Base-by-base conservation (phyloP, 2,888 invertebrate genomes). In the Busseola fusca region DNA sequence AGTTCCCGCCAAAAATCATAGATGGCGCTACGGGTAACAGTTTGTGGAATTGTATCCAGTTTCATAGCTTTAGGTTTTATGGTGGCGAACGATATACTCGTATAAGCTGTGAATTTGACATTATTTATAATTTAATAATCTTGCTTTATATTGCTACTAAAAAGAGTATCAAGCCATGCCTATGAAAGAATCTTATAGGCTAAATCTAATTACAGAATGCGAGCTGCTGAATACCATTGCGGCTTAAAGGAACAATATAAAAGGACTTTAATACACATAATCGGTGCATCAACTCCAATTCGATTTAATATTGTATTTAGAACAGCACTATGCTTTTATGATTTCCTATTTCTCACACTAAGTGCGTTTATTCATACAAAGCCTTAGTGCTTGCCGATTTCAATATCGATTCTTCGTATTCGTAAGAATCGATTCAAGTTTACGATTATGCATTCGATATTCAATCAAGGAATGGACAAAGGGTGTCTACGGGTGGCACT, bases 361-460 rank as follows among this genome's bases (percentile, higher is more conserved):
- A 85, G 79, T 84, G 83, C 84, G 74, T 85, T 84, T 86, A 87
- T 89, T 90, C 86, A 86, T 83, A 81, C 79, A 79, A 80, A 79
- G 74, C 81, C 86, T 86, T 86, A 88, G 86, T 86, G 86, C 84
- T 87, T 83, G 87, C 88, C 89, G 89, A 89, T 90, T 90, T 90
- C 89, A 91, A 92, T 91, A 91, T 88, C 90, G 87, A 91, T 91
- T 91, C 91, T 90, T 86, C 88, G 91, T 89, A 91, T 88, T 89
- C 82, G 86, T 86, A 87, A 89, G 89, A 92, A 92, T 92, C 91
- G 93, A 91, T 91, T 89, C 87, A 86, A 88, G 80, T 94, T 94
- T 94, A 94, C 92, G 94, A 94, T 93, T 92, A 90, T 91, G 80
- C 90, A 89, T 92, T 89, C 89, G 89, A 91, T 91, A 93, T 94